Conservation (phyloP, 53 echinoderm and acorn worm genomes). For the Crossaster papposus region DNA sequence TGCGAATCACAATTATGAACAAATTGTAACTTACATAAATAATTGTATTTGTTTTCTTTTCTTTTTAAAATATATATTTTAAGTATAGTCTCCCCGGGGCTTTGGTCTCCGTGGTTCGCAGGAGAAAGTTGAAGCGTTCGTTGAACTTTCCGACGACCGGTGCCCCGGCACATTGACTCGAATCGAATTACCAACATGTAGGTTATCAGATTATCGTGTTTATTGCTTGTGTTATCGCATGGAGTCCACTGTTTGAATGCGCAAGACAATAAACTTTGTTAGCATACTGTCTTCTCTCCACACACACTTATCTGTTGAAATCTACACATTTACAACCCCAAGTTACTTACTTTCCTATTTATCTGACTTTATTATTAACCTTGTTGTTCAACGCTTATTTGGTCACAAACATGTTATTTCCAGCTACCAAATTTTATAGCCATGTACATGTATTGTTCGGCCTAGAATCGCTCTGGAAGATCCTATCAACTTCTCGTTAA, state of each 20-base stretch:
- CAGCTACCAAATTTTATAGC: too few species aligned
- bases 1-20: too few species aligned
- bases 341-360: not conserved
- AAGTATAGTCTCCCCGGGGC: not conserved
- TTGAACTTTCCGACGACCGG: not conserved
- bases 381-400: not conserved
- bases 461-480: not conserved
- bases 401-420: not conserved
- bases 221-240: not conserved
- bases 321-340: not conserved
- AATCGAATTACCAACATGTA: not conserved
- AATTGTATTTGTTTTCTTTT: too few species aligned
- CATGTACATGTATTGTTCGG: too few species aligned
- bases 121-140: not conserved
- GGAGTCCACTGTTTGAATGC: not conserved
- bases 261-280: not conserved
- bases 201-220: conserved; percentile 4
- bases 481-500: not conserved
- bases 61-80: too few species aligned
- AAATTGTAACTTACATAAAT: too few species aligned
- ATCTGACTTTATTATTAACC: not conserved
- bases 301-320: not conserved
- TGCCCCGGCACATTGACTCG: not conserved
- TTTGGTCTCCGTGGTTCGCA: not conserved
- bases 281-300: not conserved